These are phyloP conservation scores for Metallyticus violacea DNA, from an alignment of 2,888 invertebrate species.

Conservation along the genomic window DNA sequence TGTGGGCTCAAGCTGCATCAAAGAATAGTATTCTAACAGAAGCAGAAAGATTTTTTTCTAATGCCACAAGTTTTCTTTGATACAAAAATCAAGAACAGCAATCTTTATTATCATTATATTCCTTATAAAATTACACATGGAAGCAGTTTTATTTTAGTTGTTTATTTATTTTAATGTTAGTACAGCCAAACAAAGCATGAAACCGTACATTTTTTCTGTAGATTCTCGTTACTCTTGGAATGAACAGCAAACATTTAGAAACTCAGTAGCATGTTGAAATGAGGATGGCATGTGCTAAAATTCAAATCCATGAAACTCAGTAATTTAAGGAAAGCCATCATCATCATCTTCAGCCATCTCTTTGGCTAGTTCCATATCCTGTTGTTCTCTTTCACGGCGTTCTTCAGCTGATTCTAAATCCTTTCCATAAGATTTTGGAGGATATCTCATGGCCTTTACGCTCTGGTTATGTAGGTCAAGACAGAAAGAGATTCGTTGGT, in stretches of 20 bases:
- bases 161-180: too few relatives aligned
- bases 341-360: conserved; percentile 99
- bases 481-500: conserved; percentile 95
- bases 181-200: background rate
- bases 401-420: conserved; percentile 97
- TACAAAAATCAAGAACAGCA: background rate
- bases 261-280: background rate
- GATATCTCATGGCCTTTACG: conserved; percentile 99
- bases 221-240: background rate
- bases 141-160: background rate
- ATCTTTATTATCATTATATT: background rate
- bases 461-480: conserved; percentile 97
- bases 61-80: too few relatives aligned
- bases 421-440: conserved; percentile 97
- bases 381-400: conserved; percentile 91
- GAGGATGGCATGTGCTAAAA: background rate
- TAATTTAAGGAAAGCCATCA: conserved; percentile 52
- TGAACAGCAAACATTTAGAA: background rate
- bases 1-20: too few relatives aligned
- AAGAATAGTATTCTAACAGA: too few relatives aligned
- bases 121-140: background rate
- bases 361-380: conserved; percentile 98
- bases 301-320: background rate
- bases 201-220: background rate
- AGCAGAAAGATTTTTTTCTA: too few relatives aligned